Base-by-base conservation (phyloP, 2,113 vertebrate genomes). In the Malaclemys terrapin region DNA sequence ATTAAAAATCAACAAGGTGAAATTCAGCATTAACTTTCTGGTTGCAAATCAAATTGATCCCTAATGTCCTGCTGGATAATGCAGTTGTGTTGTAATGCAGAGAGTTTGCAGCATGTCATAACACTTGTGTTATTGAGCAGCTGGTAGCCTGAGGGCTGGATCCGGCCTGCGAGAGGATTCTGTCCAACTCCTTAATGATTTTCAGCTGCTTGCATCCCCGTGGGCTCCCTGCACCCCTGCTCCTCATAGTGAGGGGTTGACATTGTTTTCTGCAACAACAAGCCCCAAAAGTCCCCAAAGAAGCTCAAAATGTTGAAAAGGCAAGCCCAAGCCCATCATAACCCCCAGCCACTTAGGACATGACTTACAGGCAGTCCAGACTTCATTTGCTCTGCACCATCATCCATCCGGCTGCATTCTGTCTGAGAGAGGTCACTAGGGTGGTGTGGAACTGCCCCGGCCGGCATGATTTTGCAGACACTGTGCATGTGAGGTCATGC, bases 101-200 rank as follows among this genome's bases (percentile, higher is more conserved):
- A 85, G 91, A 82, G 84, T 95, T 96, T 89, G 90, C 93, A 20
- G 83, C 89, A 76, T 78, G 47, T 57, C 91, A 83, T 53, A 47
- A 87, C 69, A 3, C 29, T 38, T 31, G 54, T 87, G 54, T 14
- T 93, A 49, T 85, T 76, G 49, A 72, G 54, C 76, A 96, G 57
- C 93, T 83, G 16, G 31, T 69, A 35, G 17, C 16, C 35, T 19
- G 62, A 69, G 62, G 62, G 35, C 62, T n/a, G n/a, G 35, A 20
- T 38, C 65, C 7, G 8, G 65, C 65, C 65, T 10, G 17, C 8
- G 10, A 38, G 65, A 72, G 1, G 35, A 38, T 72, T 38, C 65
- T 20, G 65, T 72, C n/a, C 16, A 20, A 4, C n/a, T 16, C 8
- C n/a, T n/a, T 9, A 72, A 72, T n/a, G 65, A 72, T 72, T 72